phyloP scores from a whole-genome alignment of 1,140 invertebrate species.

The Drosophila asahinai region DNA sequence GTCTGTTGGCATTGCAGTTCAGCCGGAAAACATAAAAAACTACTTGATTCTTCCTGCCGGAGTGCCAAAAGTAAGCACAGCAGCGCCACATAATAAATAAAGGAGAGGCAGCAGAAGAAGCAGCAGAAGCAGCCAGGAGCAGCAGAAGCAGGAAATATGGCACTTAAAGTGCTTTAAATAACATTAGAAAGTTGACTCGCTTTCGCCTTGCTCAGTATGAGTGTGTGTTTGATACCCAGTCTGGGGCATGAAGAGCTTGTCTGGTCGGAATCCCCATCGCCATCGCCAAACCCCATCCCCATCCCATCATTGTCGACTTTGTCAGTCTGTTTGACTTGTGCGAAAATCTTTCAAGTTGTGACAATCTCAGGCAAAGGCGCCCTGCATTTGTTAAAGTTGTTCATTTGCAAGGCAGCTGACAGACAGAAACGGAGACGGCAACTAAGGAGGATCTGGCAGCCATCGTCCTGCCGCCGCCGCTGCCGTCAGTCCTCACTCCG shows the following conservation, averaged over 20 bases:
- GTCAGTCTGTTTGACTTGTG: constrained; percentile 79
- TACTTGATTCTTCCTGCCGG: constrained; percentile 81
- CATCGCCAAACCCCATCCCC: not conserved
- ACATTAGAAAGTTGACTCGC: constrained; percentile 78
- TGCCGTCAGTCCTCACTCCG: constrained; percentile 10
- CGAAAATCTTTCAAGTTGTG: constrained; percentile 79
- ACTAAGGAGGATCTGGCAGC: constrained; percentile 22
- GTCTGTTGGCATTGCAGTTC: constrained; percentile 80
- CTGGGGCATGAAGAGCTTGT: constrained; percentile 28
- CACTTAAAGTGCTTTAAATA: constrained; percentile 84
- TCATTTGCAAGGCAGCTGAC: constrained; percentile 78
- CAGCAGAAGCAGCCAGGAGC: constrained; percentile 17
- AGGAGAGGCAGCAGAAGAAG: constrained; percentile 41
- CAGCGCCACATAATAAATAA: constrained; percentile 80
- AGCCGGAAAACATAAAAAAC: constrained; percentile 83
- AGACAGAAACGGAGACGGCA: constrained; percentile 56
- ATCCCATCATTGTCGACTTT: constrained; percentile 73
- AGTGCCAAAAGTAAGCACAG: constrained; percentile 81
- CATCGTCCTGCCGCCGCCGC: constrained; percentile 31
- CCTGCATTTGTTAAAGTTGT: constrained; percentile 81
- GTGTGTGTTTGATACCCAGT: constrained; percentile 34
- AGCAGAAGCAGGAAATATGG: constrained; percentile 73
- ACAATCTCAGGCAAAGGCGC: constrained; percentile 55
- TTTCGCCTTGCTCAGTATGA: constrained; percentile 8
- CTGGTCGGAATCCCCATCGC: constrained; percentile 13